phyloP scores from a whole-genome alignment of 2,797 vertebrate species.

The Lutjanus campechanus region DNA sequence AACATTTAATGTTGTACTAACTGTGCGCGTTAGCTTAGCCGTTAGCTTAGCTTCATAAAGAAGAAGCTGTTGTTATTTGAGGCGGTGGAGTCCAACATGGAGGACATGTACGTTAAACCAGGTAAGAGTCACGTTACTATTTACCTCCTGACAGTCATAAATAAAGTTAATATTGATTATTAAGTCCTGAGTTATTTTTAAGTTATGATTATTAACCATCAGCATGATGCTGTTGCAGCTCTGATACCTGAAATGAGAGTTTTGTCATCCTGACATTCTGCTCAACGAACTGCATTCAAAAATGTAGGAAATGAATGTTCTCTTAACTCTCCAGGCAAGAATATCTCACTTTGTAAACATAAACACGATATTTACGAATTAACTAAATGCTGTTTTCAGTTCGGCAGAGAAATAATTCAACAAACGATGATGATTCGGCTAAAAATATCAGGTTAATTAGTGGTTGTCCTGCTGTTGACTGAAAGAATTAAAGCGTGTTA shows the following conservation, averaged over 20 bases:
- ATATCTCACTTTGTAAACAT: background rate
- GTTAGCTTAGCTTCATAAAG: conserved; percentile 14
- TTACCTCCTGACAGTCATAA: accelerated
- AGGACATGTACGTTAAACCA: conserved; percentile 83
- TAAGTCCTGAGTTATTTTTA: no score
- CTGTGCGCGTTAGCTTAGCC: conserved; percentile 1
- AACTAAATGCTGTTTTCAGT: background rate
- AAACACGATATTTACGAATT: accelerated
- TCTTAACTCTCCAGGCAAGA: accelerated
- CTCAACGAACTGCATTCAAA: background rate
- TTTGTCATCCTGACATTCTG: accelerated
- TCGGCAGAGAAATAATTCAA: background rate
- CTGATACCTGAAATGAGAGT: no score
- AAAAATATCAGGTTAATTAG: background rate
- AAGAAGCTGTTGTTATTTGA: background rate
- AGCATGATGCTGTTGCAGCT: no score
- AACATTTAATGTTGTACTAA: background rate
- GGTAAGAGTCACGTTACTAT: conserved; percentile 59
- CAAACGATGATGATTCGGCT: accelerated
- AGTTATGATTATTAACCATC: background rate
- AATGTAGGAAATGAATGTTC: background rate
- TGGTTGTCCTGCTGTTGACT: background rate
- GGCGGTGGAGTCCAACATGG: conserved; percentile 61
- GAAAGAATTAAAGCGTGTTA: background rate
- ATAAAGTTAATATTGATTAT: background rate